These are phyloP conservation scores for Ceraclea dissimilis DNA, from an alignment of 2,888 invertebrate genomes.

Conservation along the genomic window DNA sequence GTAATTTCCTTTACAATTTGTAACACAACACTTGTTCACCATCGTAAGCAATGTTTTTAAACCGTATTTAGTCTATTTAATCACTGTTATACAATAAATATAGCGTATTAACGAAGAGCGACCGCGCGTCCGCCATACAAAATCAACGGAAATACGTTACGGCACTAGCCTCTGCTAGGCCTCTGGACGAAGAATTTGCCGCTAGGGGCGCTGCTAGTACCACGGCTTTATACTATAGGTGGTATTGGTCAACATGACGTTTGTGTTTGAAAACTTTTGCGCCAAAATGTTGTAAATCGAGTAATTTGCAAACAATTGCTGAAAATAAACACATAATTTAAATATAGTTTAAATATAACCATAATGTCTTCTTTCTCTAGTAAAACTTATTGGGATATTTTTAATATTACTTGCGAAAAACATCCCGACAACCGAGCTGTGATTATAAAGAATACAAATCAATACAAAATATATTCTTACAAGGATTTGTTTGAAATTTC, in stretches of 20 bases:
- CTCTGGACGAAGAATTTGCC: no score
- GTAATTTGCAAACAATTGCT: background rate
- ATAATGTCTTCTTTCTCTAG: background rate
- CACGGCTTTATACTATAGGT: no score
- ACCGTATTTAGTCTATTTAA: no score
- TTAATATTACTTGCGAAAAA: slow-evolving; percentile 39
- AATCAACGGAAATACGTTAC: no score
- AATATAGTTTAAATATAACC: background rate
- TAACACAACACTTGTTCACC: no score
- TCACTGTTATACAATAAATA: no score
- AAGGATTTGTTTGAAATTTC: slow-evolving; percentile 37
- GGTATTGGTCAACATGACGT: no score
- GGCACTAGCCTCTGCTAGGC: no score
- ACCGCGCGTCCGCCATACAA: background rate
- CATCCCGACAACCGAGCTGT: slow-evolving; percentile 37
- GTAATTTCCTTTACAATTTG: no score
- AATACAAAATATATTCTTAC: background rate
- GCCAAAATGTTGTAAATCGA: background rate
- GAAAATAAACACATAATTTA: background rate
- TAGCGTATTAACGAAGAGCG: no score
- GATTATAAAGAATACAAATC: slow-evolving; percentile 27
- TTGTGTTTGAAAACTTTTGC: background rate
- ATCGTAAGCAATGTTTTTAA: no score
- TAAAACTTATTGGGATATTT: slow-evolving; percentile 33
- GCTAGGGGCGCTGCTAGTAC: no score